Evolutionary conservation across 2,888 invertebrate species (phyloP).

Genomic region (Dicranocentrus wangi): DNA sequence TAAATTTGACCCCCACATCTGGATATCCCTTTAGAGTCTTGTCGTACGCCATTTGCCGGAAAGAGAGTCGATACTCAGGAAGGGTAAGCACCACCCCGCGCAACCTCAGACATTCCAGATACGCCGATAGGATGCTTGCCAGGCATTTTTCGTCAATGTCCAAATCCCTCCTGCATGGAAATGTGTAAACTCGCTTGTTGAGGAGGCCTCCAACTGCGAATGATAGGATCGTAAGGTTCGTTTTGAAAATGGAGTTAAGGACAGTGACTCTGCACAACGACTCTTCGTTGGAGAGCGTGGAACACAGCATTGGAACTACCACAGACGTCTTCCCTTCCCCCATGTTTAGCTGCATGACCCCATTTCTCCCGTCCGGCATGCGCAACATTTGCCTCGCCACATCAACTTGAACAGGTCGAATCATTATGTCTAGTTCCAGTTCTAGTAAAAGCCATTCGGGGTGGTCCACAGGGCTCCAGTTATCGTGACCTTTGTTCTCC

Average conservation of each 20-base stretch:
- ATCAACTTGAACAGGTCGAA: constrained; percentile 62
- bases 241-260: constrained; percentile 63
- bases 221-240: constrained; percentile 46
- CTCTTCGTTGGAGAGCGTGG: constrained; percentile 48
- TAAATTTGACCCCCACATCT: constrained; percentile 25
- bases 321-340: constrained; percentile 70
- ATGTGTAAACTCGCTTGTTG: constrained; percentile 50
- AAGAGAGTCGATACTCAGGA: constrained; percentile 61
- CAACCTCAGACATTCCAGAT: constrained; percentile 54
- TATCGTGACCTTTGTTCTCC: constrained; percentile 22
- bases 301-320: constrained; percentile 65
- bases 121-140: constrained; percentile 22
- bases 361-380: constrained; percentile 39
- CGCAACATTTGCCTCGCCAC: constrained; percentile 57
- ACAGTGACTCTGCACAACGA: constrained; percentile 67
- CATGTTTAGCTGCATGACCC: constrained; percentile 69
- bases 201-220: constrained; percentile 62
- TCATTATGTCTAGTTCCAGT: constrained; percentile 66
- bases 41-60: constrained; percentile 55
- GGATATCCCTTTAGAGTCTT: constrained; percentile 20
- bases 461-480: constrained; percentile 53
- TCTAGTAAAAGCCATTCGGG: constrained; percentile 67
- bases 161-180: constrained; percentile 66
- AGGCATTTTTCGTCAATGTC: not conserved
- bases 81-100: constrained; percentile 61